Percentiles rank a stretch among this genome's conserved stretches.
Evolutionary conservation across 2,888 invertebrate genomes (phyloP).

Genomic region (Himalopsyche japonica): DNA sequence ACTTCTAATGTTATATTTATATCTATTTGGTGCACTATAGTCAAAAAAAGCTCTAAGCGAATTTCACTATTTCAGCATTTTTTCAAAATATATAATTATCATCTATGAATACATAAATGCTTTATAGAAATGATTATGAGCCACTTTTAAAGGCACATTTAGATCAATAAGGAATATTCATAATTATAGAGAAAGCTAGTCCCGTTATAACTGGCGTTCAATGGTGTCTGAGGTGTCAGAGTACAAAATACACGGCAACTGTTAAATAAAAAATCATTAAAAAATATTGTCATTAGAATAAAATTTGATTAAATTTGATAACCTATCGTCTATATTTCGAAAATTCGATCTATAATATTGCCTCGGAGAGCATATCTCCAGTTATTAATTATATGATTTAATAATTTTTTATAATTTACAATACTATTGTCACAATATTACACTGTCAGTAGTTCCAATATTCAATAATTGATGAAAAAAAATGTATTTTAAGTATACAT

Average conservation of each 20-base stretch:
- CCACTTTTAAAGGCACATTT: conserved; percentile 38
- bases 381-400: background rate
- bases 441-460: background rate
- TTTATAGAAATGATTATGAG: conserved; percentile 25
- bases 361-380: background rate
- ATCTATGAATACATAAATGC: conserved; percentile 10
- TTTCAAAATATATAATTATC: background rate
- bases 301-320: no score
- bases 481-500: background rate
- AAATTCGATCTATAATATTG: background rate
- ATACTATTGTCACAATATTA: background rate
- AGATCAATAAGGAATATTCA: conserved; percentile 1
- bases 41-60: background rate
- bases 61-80: background rate
- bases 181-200: background rate
- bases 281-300: no score
- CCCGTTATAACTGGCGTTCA: background rate
- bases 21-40: background rate
- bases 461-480: background rate
- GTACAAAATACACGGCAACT: background rate
- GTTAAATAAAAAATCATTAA: no score
- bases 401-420: background rate
- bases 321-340: no score
- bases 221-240: background rate
- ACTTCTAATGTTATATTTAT: background rate